Conservation (phyloP, 1,140 invertebrate species). For the Aradophagus sp. region DNA sequence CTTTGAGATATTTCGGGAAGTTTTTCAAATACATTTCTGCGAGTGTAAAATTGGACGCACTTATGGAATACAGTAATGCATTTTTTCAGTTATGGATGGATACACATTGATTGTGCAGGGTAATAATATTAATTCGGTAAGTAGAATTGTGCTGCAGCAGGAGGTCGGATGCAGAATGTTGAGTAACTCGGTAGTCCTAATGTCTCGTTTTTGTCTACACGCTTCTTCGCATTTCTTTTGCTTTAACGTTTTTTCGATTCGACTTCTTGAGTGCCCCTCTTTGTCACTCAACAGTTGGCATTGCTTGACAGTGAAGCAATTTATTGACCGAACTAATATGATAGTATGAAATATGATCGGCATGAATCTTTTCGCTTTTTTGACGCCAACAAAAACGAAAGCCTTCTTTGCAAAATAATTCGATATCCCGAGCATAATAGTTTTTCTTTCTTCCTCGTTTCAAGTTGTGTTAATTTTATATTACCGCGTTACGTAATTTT, state of each 20-base stretch:
- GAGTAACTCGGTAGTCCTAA: slow-evolving; percentile 69
- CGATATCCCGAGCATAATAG: too few species aligned
- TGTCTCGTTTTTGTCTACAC: slow-evolving; percentile 68
- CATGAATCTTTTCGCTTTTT: too few species aligned
- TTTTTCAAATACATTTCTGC: too few species aligned
- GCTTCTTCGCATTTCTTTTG: slow-evolving; percentile 18
- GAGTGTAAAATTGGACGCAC: too few species aligned
- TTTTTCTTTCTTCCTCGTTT: too few species aligned
- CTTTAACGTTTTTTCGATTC: slow-evolving; percentile 23
- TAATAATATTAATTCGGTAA: slow-evolving; percentile 73
- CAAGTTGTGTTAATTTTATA: too few species aligned
- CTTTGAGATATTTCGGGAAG: too few species aligned
- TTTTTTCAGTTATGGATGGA: too few species aligned
- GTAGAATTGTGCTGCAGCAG: slow-evolving; percentile 71
- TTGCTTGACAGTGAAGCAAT: slow-evolving; percentile 52
- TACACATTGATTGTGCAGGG: slow-evolving; percentile 69
- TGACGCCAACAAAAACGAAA: too few species aligned
- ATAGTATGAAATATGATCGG: slow-evolving; percentile 8
- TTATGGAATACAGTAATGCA: too few species aligned
- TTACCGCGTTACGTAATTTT: too few species aligned
- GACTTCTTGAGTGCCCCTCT: slow-evolving; percentile 34
- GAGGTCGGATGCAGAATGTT: slow-evolving; percentile 65
- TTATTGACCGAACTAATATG: slow-evolving; percentile 11
- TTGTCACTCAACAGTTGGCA: slow-evolving; percentile 52
- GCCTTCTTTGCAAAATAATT: too few species aligned